Base-by-base conservation (phyloP, 2,888 invertebrate genomes). In the Tuberolachnus salignus region DNA sequence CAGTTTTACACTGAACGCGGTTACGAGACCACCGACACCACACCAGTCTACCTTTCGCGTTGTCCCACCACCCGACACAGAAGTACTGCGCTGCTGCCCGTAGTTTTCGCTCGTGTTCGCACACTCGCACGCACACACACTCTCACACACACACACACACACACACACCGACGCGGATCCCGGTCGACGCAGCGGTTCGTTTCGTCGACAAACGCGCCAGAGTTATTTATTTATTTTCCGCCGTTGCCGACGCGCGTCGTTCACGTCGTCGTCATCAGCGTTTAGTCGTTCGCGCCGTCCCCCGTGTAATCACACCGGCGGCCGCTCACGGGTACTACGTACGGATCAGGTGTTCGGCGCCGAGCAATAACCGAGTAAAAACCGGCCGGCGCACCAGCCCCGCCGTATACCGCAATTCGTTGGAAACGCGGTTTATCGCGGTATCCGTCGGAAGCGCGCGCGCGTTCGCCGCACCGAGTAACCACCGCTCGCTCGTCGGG, bases 391-490 rank as follows among this genome's bases (percentile, higher is more conserved):
- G 16, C 13, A 57, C 19, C 55, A 19, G 26, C 14, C 19, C 19
- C 34, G 34, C 34, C n/a, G n/a, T 6, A 53, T 19, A 64, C 14
- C 42, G 14, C n/a, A 26, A 59, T 26, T 16, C 66, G 66, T 64
- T 57, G 71, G 73, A 51, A 74, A 64, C 73, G 73, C 72, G 72
- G 72, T 73, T n/a, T 73, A 51, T 51, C 63, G 73, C 51, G 69
- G 69, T 69, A 78, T 78, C 67, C 67, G 69, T 81, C 66, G 49
- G 63, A 75, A 70, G 74, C 69, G 75, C 64, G 73, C 74, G 53
- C 46, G 42, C 53, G 72, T 69, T 69, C 1, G 53, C 67, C 34
- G 34, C 71, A 46, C 49, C 49, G 16, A 14, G 59, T 51, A 51
- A 67, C 70, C 70, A 23, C 55, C 73, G 23, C 10, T 53, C 67